Base-by-base conservation (phyloP, 2,888 invertebrate genomes). In the Epistrophe eligans region DNA sequence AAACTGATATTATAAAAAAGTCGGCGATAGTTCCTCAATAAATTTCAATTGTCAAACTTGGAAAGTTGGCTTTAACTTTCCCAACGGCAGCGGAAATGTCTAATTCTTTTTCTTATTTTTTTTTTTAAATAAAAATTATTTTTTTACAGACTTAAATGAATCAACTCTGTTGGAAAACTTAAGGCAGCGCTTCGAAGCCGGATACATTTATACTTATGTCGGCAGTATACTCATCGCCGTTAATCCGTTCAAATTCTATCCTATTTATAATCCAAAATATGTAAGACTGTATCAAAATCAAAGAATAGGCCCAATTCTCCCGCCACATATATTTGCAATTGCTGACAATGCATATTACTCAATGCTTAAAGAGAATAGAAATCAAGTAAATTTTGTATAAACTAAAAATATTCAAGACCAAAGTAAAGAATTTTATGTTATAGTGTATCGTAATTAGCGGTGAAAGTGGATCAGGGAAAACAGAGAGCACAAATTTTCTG, bases 231-330 rank as follows among this genome's bases (percentile, higher is more conserved):
- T 99, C 81, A 98, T 99, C 91, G 98, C 99, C 71, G 96, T 99
- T 88, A 99, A 99, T 93, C 97, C 97, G 13, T 98, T 98, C 93
- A 97, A 97, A 94, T 98, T 98, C 93, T 98, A 98, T 93, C 98
- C 99, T 28, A 99, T 99, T 90, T 99, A 99, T 94, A 99, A 99
- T 94, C 99, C 99, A 62, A 99, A 98, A 93, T 98, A 98, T 94
- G 98, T 98, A 89, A 97, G 98, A 93, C 93, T 98, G 90, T 99
- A 99, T 93, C 98, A 99, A 93, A 98, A 98, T 93, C 95, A 98
- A 92, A 94, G 98, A 90, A 95, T 98, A 90, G 97, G 98, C 38
- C 97, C 97, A 50, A 98, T 98, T 91, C 94, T 98, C 89, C 98
- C 99, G 50, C 99, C 99, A 58, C 99, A 99, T 92, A 98, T 99